A percentile compares a stretch with the other conserved stretches of the same genome.
Conservation (phyloP, 2,113 vertebrate species). For the Caranx ignobilis region DNA sequence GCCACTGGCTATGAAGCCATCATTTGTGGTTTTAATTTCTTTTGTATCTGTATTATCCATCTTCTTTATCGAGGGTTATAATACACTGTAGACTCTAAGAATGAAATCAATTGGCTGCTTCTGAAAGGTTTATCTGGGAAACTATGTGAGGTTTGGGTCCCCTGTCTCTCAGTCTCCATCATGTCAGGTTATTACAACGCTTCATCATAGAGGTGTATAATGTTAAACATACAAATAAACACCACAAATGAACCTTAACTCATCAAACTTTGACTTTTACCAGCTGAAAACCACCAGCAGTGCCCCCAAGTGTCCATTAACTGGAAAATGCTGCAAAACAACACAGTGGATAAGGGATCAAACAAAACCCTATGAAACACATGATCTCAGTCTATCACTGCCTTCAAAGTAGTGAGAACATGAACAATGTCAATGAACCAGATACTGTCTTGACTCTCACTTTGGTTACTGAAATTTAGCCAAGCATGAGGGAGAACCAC, state of each 20-base stretch:
- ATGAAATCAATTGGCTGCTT: not conserved
- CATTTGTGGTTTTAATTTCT: too few relatives aligned
- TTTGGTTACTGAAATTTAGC: not conserved
- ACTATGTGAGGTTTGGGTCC: not conserved
- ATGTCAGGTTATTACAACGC: not conserved
- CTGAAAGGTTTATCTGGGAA: not conserved
- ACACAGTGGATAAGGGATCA: not conserved
- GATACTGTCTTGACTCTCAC: not conserved
- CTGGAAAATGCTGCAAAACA: not conserved
- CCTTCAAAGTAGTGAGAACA: not conserved
- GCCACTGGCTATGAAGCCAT: too few relatives aligned
- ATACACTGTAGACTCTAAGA: not conserved
- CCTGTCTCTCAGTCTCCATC: not conserved
- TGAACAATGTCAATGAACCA: not conserved
- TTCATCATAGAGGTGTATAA: not conserved
- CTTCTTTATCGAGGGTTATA: not conserved
- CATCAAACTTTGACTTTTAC: not conserved
- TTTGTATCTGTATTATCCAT: too few relatives aligned
- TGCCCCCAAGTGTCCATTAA: not conserved
- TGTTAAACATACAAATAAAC: not conserved
- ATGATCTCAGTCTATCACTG: not conserved
- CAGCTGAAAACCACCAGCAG: not conserved
- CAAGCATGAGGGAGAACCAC: not conserved
- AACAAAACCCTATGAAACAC: not conserved
- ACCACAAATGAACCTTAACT: not conserved